These are phyloP conservation scores for Columba janthina DNA, from an alignment of 2,113 vertebrate species.

Conservation along the genomic window DNA sequence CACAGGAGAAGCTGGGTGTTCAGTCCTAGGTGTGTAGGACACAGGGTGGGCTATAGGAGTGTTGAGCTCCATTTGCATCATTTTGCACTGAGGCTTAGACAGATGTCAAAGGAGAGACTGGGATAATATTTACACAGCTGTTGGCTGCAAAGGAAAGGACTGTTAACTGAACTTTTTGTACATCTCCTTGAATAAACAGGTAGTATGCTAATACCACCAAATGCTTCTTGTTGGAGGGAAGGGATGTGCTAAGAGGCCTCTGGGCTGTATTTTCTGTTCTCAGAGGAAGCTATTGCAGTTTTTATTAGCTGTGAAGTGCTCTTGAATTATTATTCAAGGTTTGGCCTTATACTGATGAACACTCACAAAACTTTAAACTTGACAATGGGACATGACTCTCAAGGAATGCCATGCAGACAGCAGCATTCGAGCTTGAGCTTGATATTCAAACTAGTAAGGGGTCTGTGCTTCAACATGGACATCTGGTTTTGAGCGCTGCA, in stretches of 20 bases:
- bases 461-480: background rate
- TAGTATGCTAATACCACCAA: background rate
- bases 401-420: background rate
- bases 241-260: background rate
- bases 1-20: background rate
- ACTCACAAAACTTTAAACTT: background rate
- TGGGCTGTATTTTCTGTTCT: background rate
- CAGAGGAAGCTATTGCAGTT: background rate
- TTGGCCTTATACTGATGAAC: background rate
- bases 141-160: background rate
- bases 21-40: background rate
- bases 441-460: background rate
- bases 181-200: constrained; percentile 18
- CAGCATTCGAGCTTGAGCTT: background rate
- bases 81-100: background rate
- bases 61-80: background rate
- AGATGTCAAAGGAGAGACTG: background rate
- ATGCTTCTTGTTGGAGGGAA: background rate
- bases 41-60: background rate
- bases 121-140: constrained; percentile 57
- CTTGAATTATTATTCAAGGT: background rate
- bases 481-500: background rate
- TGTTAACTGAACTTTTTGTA: background rate
- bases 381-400: background rate
- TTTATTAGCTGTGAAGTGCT: constrained; percentile 11